Conservation (phyloP, 2,888 invertebrate genomes). For the Terebella lapidaria region DNA sequence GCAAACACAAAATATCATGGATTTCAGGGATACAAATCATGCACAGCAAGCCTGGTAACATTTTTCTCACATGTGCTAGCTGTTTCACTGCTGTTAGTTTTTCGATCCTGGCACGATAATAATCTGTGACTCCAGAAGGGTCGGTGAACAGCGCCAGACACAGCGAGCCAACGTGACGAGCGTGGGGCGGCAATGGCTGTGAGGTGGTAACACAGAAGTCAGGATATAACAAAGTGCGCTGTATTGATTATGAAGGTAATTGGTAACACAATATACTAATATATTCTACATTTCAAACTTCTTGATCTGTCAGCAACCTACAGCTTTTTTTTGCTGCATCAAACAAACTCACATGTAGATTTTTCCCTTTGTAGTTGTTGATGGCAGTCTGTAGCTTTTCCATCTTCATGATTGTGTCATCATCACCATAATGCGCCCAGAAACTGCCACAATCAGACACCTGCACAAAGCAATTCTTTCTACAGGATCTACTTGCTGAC, state of each 20-base stretch:
- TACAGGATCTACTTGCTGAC: too few species aligned
- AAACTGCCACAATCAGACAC: constrained; percentile 64
- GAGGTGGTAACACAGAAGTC: too few species aligned
- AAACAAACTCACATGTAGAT: background rate
- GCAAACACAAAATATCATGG: too few species aligned
- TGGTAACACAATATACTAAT: too few species aligned
- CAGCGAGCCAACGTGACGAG: background rate
- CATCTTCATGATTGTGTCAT: constrained; percentile 36
- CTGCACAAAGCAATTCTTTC: too few species aligned
- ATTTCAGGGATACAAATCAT: too few species aligned
- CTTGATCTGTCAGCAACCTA: too few species aligned
- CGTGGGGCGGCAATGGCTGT: background rate
- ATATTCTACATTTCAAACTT: too few species aligned
- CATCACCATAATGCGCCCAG: constrained; percentile 63
- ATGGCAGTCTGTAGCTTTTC: constrained; percentile 11
- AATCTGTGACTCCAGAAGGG: constrained; percentile 33
- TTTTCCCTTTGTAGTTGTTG: constrained; percentile 2
- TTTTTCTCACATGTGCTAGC: background rate
- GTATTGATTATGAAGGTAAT: too few species aligned
- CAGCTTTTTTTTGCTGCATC: too few species aligned
- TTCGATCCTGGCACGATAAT: constrained; percentile 61
- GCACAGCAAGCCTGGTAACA: too few species aligned
- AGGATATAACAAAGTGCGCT: too few species aligned
- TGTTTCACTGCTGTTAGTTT: background rate
- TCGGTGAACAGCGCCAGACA: constrained; percentile 47